Evolutionary conservation across 2,113 vertebrate species (phyloP).

Genomic region (Petrocephalus microphthalmus): DNA sequence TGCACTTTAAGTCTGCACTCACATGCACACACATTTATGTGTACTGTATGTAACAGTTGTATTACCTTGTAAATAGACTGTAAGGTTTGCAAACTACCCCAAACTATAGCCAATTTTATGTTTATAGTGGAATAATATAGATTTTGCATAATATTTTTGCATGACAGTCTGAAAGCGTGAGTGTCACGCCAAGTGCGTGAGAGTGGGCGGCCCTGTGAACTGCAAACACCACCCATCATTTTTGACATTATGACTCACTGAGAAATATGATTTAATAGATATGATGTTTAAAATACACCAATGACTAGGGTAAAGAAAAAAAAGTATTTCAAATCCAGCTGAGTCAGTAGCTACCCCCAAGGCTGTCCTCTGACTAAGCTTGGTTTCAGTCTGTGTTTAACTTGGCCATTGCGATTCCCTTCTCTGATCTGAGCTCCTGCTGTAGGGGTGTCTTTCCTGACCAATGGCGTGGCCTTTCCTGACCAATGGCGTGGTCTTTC

Average conservation of each 20-base stretch:
- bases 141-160: too few relatives aligned
- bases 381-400: neutral
- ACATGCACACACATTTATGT: neutral
- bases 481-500: neutral
- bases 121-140: too few relatives aligned
- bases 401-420: neutral
- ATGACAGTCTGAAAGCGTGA: neutral
- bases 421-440: neutral
- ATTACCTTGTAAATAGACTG: too few relatives aligned
- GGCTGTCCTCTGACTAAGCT: neutral
- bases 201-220: neutral
- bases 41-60: too few relatives aligned
- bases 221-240: neutral
- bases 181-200: neutral
- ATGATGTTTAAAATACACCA: neutral
- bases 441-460: neutral
- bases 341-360: neutral
- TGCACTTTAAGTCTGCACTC: neutral
- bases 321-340: neutral
- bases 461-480: neutral
- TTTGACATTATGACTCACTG: neutral
- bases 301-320: neutral
- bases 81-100: too few relatives aligned
- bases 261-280: neutral
- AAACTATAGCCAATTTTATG: too few relatives aligned